Base-by-base conservation (phyloP, 2,797 vertebrate genomes). In the Esox lucius region DNA sequence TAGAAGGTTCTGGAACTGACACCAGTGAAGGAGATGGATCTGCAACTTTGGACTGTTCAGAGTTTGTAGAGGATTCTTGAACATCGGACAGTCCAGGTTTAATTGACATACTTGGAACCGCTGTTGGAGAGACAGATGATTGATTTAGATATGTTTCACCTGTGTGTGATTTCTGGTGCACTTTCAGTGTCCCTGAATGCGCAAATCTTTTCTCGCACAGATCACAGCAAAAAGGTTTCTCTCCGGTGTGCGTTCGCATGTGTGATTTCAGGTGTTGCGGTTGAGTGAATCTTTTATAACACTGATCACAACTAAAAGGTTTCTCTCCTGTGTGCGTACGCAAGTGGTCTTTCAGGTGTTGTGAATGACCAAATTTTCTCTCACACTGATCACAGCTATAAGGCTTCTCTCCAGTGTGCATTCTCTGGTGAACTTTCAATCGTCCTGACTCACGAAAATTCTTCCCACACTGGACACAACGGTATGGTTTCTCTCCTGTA, bases 341-440 rank as follows among this genome's bases (percentile, higher is more conserved):
- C 53, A 56, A n/a, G 53, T 56, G 53, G 7, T 56, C 53, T 56
- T 22, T 56, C 53, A 56, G 53, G 53, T 56, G 53, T 56, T 56
- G 53, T 9, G 53, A 56, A 56, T 56, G 53, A 22, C n/a, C 53
- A 56, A 56, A 56, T 22, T 22, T 56, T n/a, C n/a, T 56, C 19
- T 9, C 53, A 56, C 53, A 56, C n/a, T 56, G 53, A 56, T 22
- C 53, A 56, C 53, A 56, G 53, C 53, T n/a, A 3, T 9, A 56
- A 56, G 53, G 53, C 16, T 56, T 56, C 53, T 56, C 53, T 56
- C 53, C 53, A 56, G 53, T 56, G n/a, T 56, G 53, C 53, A 22
- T 56, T 22, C 53, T 56, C 53, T 56, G 53, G 53, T 56, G 53
- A 56, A 56, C 53, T 56, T 56, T 56, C 53, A 56, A 56, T 19